Percentiles rank a stretch among this genome's conserved stretches.
Conservation (phyloP, 2,797 vertebrate species). For the Chromis chromis region DNA sequence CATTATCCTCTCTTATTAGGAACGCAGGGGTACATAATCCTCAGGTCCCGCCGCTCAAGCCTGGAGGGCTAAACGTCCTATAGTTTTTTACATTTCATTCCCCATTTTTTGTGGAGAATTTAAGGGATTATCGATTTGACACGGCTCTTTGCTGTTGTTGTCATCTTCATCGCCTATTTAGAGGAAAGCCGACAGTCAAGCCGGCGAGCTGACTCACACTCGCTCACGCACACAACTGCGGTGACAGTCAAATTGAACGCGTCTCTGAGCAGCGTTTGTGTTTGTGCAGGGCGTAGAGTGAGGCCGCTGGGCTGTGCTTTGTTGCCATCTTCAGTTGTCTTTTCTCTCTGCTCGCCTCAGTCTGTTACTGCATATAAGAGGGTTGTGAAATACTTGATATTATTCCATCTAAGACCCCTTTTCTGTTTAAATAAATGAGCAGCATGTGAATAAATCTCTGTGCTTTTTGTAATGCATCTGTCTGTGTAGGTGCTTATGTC, state of each 20-base stretch:
- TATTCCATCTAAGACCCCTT: slow-evolving; percentile 5
- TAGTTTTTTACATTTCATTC: slow-evolving; percentile 69
- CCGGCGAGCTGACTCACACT: slow-evolving; percentile 50
- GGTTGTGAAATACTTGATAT: slow-evolving; percentile 25
- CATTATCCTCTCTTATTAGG: slow-evolving; percentile 78
- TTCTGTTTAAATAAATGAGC: slow-evolving; percentile 36
- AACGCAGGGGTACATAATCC: slow-evolving; percentile 74
- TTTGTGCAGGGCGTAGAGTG: slow-evolving; percentile 35
- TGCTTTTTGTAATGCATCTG: not conserved
- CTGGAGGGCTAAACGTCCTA: slow-evolving; percentile 65
- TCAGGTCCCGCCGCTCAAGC: slow-evolving; percentile 45
- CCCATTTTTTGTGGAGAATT: slow-evolving; percentile 60
- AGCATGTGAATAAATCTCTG: slow-evolving; percentile 16
- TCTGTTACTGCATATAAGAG: slow-evolving; percentile 38
- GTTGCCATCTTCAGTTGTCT: slow-evolving; percentile 44
- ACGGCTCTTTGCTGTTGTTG: slow-evolving; percentile 70
- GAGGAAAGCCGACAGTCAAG: slow-evolving; percentile 56
- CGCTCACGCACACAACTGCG: slow-evolving; percentile 28
- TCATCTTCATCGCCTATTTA: slow-evolving; percentile 60
- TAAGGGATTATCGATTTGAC: slow-evolving; percentile 80
- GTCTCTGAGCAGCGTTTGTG: slow-evolving; percentile 56
- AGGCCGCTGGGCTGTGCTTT: slow-evolving; percentile 35
- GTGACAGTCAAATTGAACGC: slow-evolving; percentile 51
- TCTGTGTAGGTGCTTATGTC: not conserved
- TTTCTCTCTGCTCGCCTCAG: slow-evolving; percentile 33